Evolutionary conservation across 2,888 invertebrate genomes (phyloP), one percentile per base, ranked within the genome.

Genomic region (Chironomus riparius): DNA sequence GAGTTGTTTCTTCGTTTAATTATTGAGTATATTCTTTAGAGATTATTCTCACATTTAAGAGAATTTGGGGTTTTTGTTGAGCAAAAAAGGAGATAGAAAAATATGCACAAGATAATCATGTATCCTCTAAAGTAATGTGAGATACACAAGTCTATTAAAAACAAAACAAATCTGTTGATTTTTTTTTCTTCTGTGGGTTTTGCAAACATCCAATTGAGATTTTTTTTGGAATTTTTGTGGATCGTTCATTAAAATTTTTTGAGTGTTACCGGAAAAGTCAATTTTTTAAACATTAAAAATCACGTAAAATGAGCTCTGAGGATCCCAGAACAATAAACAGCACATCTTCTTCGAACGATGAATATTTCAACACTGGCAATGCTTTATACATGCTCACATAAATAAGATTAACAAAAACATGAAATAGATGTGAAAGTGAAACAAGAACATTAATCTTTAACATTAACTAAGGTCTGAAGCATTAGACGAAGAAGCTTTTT

Each of bases 21-120:
- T 65, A 65, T 65, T 65, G 65, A 65, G 65, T 21, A 22, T 24
- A 65, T 65, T 65, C 65, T 65, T 22, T 65, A 65, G 65, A 65
- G 65, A 65, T 21, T 56, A 18, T 56, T 13, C 65, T 24, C 24
- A 21, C 24, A 24, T 65, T 65, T 65, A 65, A 65, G 21, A 65
- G 65, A 18, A 56, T 56, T 56, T 56, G 13, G 15, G 56, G 56
- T 56, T 56, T 56, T 18, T 56, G 56, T 7, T 56, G 56, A 38
- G 38, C 4, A 38, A 10, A 38, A 38, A 38, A 15, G 18, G 15
- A 48, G 13, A n/a, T 12, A 48, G 50, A 50, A 50, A 50, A 50
- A 15, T 13, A 15, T n/a, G 5, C n/a, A 18, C n/a, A 2, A 18
- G 56, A 18, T 56, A 56, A 56, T 56, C 56, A 56, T 18, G 56